Evolutionary conservation across 2,888 invertebrate genomes (phyloP), one percentile per base, ranked within the genome.

Genomic region (Suillia variegata): DNA sequence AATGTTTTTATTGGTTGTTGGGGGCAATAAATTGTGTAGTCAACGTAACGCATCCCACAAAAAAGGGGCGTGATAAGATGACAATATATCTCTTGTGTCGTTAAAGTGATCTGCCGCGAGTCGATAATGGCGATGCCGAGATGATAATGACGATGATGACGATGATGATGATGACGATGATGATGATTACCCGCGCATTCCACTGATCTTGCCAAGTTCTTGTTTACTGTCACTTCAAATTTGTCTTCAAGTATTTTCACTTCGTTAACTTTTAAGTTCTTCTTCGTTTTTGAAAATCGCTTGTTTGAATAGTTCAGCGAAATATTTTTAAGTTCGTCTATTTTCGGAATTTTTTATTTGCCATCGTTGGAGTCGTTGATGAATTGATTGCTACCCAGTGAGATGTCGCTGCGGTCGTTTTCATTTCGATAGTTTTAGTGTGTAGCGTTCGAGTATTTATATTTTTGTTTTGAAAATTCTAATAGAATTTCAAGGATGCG

Each of bases 311-410:
- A 26, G 6, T 38, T 10, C n/a, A 10, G 6, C n/a, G 6, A 38
- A 10, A 38, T 26, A 38, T 10, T 54, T 22, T 26, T 26, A 38
- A 38, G 38, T 54, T 22, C 45, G 5, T 12, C 54, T 54, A 54
- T 54, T 54, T 54, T 54, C 17, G 24, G 26, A 10, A 38, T 38
- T 26, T 26, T 38, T 38, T 38, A 38, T 38, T 38, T 38, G 38
- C 13, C 38, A 38, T 38, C 38, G 38, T 38, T 38, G n/a, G 15
- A 13, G n/a, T 5, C 5, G 5, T 75, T 72, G 75, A 75, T 71
- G 71, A 72, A 74, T 74, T 74, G 75, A 74, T 75, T 63, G 67
- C 69, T 75, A 72, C 73, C 75, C 70, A 69, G 74, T 71, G 73
- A 67, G 66, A 63, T 56, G 48, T 62, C 58, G 54, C 10, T 54